These are phyloP conservation scores for Lutraria rhynchaena DNA, from an alignment of 1,140 invertebrate genomes.

Conservation along the genomic window DNA sequence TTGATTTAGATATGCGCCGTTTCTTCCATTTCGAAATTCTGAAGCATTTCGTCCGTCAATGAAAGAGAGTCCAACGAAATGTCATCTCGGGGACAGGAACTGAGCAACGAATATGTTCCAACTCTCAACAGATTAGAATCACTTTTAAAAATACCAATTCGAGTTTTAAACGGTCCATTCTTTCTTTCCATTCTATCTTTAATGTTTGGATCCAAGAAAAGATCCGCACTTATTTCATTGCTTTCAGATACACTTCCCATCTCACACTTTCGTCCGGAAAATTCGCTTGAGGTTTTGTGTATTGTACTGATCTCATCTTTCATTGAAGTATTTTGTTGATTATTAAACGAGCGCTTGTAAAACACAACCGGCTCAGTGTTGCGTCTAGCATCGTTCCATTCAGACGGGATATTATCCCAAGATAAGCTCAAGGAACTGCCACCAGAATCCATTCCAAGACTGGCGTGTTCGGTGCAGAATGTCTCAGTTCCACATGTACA, in stretches of 20 bases:
- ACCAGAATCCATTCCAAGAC: constrained; percentile 49
- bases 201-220: background rate
- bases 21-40: constrained; percentile 55
- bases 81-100: background rate
- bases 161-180: constrained; percentile 40
- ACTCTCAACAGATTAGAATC: constrained; percentile 49
- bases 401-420: constrained; percentile 54
- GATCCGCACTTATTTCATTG: background rate
- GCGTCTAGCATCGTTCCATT: constrained; percentile 50
- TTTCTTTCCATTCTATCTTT: background rate
- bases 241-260: background rate
- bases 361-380: constrained; percentile 52
- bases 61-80: constrained; percentile 50
- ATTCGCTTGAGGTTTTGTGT: background rate
- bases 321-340: background rate
- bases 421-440: constrained; percentile 49
- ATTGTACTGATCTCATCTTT: constrained; percentile 5
- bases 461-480: constrained; percentile 37
- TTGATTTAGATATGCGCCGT: constrained; percentile 36
- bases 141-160: constrained; percentile 52
- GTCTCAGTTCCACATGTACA: constrained; percentile 38
- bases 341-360: constrained; percentile 39
- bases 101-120: constrained; percentile 45
- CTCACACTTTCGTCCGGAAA: background rate
- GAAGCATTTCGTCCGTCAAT: constrained; percentile 47